Percentiles rank a stretch among this genome's conserved stretches.
These are phyloP conservation scores for Gopherus flavomarginatus DNA, from an alignment of 2,113 vertebrate species.

Conservation along the genomic window DNA sequence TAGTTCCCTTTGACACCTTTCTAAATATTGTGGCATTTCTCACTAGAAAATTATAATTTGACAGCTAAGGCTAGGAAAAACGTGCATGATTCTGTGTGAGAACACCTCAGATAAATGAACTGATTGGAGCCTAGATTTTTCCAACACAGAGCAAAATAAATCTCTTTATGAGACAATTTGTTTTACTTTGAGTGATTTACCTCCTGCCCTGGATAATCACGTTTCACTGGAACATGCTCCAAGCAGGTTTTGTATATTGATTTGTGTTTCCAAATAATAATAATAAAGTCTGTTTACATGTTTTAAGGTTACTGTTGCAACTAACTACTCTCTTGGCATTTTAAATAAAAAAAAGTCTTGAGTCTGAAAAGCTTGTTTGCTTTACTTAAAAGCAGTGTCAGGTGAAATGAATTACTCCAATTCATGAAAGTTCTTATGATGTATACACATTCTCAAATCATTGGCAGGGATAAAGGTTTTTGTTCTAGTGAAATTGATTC, in stretches of 20 bases:
- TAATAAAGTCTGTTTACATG: not conserved
- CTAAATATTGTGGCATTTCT: not conserved
- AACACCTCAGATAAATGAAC: not conserved
- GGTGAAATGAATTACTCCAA: not conserved
- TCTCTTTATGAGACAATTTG: not conserved
- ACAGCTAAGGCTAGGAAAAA: not conserved
- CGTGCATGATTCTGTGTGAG: not conserved
- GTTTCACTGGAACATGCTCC: not conserved
- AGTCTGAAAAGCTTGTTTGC: not conserved
- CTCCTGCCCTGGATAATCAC: not conserved
- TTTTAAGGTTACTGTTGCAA: rapidly evolving
- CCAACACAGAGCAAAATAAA: not conserved
- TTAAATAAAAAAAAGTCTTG: not conserved
- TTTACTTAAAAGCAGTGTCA: not conserved
- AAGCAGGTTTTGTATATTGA: not conserved
- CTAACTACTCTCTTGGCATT: not conserved
- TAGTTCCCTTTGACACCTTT: not conserved
- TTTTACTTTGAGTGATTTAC: not conserved
- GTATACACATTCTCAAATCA: not conserved
- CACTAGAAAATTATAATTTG: not conserved
- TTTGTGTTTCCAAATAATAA: not conserved
- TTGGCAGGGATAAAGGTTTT: not conserved
- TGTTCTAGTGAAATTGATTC: not conserved
- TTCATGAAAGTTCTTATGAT: not conserved
- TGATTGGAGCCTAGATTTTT: not conserved